Conservation (phyloP, 2,888 invertebrate genomes). For the Luperina testacea region DNA sequence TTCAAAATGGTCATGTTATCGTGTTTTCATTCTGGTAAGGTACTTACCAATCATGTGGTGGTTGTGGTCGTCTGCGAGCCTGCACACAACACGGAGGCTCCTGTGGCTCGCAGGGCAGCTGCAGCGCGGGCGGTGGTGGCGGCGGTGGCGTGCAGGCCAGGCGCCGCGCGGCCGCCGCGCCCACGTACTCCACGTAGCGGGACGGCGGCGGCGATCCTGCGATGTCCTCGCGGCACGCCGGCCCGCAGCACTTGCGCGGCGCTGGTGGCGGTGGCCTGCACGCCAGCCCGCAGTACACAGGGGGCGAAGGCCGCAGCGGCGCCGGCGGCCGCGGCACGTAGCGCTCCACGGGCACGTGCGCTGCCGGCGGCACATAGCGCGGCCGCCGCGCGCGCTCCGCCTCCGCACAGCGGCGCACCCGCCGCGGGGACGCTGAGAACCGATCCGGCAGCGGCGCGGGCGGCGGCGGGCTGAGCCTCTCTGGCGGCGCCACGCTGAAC, state of each 20-base stretch:
- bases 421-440: constrained; percentile 90
- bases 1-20: background rate
- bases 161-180: constrained; percentile 91
- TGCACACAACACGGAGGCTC: constrained; percentile 90
- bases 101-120: constrained; percentile 86
- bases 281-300: constrained; percentile 89
- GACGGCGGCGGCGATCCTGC: constrained; percentile 86
- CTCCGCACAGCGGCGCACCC: constrained; percentile 92
- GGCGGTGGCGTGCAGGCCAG: constrained; percentile 89
- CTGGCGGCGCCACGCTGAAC: constrained; percentile 92
- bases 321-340: constrained; percentile 92
- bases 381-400: constrained; percentile 91
- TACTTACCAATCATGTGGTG: constrained; percentile 91
- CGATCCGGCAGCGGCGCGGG: constrained; percentile 91
- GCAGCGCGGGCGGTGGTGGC: constrained; percentile 86
- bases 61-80: constrained; percentile 89
- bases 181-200: constrained; percentile 91
- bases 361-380: constrained; percentile 92
- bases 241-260: constrained; percentile 86
- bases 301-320: constrained; percentile 86
- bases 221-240: constrained; percentile 86
- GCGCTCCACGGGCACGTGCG: constrained; percentile 93
- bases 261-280: constrained; percentile 85
- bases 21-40: constrained; percentile 17
- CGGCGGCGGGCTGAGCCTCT: constrained; percentile 91